Percentiles rank a stretch among this genome's conserved stretches.
Evolutionary conservation across 2,797 vertebrate genomes (phyloP).

Genomic region (Neosilurus mollespiculum): DNA sequence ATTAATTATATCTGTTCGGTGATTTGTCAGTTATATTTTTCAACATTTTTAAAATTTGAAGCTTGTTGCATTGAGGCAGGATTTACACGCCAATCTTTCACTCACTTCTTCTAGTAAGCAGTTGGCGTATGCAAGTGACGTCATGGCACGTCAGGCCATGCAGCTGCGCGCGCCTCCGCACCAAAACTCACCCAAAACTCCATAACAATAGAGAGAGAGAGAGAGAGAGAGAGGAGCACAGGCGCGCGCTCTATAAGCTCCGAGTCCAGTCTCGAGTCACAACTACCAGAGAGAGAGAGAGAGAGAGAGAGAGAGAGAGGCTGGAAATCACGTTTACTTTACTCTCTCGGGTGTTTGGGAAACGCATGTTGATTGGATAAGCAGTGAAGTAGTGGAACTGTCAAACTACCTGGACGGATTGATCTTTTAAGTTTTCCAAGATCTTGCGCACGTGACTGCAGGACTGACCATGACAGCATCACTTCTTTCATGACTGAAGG

Average conservation of each 20-base stretch:
- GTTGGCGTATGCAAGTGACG: not conserved
- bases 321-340: not conserved
- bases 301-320: not conserved
- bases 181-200: not conserved
- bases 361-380: not conserved
- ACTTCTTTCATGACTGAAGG: not conserved
- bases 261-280: no score
- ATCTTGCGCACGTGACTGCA: not conserved
- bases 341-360: not conserved
- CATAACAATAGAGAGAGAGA: constrained; percentile 10
- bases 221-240: not conserved
- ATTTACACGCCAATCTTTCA: not conserved
- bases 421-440: not conserved
- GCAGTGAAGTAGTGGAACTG: not conserved
- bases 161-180: constrained; percentile 25
- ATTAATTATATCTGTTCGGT: not conserved
- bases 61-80: not conserved
- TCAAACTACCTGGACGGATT: not conserved
- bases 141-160: constrained; percentile 5
- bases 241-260: not conserved
- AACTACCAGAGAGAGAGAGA: no score
- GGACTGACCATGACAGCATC: not conserved
- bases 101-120: not conserved
- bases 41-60: no score
- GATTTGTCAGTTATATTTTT: no score